Conservation (phyloP, 1,140 invertebrate genomes). For the Cyclargus thomasi region DNA sequence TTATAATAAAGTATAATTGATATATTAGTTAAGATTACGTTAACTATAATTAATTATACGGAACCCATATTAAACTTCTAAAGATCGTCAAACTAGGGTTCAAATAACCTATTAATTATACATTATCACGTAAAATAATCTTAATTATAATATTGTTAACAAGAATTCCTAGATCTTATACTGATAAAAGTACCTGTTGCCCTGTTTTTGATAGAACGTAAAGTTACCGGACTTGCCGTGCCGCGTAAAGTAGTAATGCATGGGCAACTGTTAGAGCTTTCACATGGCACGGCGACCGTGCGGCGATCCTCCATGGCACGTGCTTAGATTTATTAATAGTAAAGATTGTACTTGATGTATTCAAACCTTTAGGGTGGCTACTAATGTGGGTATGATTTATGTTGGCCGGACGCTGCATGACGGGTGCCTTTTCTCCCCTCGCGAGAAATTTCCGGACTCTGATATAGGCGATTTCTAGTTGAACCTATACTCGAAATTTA, state of each 20-base stretch:
- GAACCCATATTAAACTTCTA: background rate
- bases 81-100: background rate
- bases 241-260: no score
- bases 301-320: no score
- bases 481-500: no score
- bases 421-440: background rate
- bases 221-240: no score
- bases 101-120: slow-evolving; percentile 7
- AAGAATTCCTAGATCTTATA: background rate
- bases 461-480: background rate
- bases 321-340: no score
- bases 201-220: background rate
- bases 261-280: no score
- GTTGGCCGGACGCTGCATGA: background rate
- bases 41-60: background rate
- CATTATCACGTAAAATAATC: background rate
- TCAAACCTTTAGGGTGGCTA: background rate
- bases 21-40: no score
- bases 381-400: background rate
- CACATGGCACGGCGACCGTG: no score
- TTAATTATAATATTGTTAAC: slow-evolving; percentile 12
- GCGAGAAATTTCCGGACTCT: background rate
- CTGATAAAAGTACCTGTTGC: background rate
- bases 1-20: no score
- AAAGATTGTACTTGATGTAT: background rate